Percentiles rank a stretch among this genome's conserved stretches.
Evolutionary conservation across 2,113 vertebrate genomes (phyloP).

Genomic region (Asarcornis scutulata): DNA sequence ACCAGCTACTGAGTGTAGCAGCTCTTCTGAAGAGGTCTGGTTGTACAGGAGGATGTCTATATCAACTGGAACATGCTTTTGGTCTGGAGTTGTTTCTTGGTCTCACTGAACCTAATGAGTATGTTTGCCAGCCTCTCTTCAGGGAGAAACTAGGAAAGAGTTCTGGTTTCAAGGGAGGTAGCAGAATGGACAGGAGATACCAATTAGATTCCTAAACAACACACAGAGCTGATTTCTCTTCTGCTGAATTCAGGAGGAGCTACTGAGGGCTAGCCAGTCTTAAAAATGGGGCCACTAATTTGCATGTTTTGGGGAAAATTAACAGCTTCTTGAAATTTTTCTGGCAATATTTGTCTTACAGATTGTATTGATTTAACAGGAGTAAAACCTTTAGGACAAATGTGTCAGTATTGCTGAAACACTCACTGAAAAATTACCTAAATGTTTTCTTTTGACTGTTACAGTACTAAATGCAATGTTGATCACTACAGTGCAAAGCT

Average conservation of each 20-base stretch:
- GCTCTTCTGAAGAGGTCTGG: not conserved
- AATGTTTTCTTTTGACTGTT: not conserved
- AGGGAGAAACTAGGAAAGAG: not conserved
- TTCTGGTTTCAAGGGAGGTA: not conserved
- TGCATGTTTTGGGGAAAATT: not conserved
- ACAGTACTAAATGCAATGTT: not conserved
- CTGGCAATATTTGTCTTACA: not conserved
- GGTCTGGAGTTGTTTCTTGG: not conserved
- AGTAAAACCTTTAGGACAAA: not conserved
- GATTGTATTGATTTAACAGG: not conserved
- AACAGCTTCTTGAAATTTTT: not conserved
- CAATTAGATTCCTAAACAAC: not conserved
- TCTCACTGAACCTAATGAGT: not conserved
- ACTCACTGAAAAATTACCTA: not conserved
- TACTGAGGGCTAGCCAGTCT: not conserved
- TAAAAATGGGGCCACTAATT: not conserved
- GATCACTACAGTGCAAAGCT: not conserved
- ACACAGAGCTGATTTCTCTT: not conserved
- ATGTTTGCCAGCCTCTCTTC: not conserved
- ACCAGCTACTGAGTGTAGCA: not conserved
- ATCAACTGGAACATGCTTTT: not conserved
- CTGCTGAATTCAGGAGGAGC: not conserved
- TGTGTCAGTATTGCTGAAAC: not conserved
- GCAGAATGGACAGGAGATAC: not conserved
- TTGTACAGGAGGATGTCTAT: not conserved